These are phyloP conservation scores for Onychomys leucogaster DNA, from an alignment of 2,797 vertebrate species.

Conservation along the genomic window DNA sequence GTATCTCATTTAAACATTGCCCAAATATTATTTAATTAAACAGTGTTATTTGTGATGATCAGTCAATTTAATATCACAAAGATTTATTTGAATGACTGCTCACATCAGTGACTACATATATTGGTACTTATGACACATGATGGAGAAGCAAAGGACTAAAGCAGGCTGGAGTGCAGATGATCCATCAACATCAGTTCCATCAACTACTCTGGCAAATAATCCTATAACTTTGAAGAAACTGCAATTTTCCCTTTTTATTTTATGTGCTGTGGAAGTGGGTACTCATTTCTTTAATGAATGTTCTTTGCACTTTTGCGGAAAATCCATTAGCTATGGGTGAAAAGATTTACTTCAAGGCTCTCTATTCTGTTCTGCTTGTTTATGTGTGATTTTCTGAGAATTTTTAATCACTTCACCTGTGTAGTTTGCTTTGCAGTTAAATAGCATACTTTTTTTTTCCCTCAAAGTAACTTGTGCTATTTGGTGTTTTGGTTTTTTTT, in stretches of 20 bases:
- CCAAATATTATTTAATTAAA: background rate
- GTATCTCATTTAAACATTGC: background rate
- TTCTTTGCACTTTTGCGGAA: background rate
- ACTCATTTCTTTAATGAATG: background rate
- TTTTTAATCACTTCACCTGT: background rate
- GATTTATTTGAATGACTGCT: background rate
- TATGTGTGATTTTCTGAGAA: background rate
- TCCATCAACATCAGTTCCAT: background rate
- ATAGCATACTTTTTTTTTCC: background rate
- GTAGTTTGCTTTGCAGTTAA: background rate
- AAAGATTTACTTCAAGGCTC: background rate
- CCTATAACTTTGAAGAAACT: background rate
- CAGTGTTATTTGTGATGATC: background rate
- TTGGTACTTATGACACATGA: background rate
- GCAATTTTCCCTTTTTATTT: background rate
- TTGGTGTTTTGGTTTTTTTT: no score
- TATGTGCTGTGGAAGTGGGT: background rate
- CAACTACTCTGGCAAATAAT: background rate
- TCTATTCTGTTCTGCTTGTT: background rate
- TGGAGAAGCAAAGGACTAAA: background rate
- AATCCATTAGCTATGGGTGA: background rate
- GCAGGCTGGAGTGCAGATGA: background rate
- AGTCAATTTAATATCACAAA: background rate
- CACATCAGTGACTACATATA: background rate
- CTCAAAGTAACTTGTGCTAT: background rate